A percentile compares a stretch with the other conserved stretches of the same genome.
phyloP scores from a whole-genome alignment of 2,888 invertebrate species.

The Colostygia pectinataria region DNA sequence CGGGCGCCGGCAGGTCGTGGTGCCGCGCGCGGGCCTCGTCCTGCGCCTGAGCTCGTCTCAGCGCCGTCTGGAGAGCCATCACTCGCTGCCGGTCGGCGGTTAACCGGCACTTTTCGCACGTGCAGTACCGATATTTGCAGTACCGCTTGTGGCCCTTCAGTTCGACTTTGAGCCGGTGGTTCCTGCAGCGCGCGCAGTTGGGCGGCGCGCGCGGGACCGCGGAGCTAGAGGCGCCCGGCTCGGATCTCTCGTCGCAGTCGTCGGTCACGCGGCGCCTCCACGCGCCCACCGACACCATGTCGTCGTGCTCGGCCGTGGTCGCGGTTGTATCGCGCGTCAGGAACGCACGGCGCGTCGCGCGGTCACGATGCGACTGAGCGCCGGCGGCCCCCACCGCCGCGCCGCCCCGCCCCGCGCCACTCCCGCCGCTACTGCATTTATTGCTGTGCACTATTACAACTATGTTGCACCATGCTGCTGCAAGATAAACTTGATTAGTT shows the following conservation, averaged over 20 bases:
- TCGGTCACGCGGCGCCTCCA: slow-evolving; percentile 77
- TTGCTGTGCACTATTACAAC: slow-evolving; percentile 63
- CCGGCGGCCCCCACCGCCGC: slow-evolving; percentile 56
- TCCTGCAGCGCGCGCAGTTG: slow-evolving; percentile 95
- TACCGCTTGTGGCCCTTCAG: slow-evolving; percentile 96
- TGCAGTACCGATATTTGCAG: slow-evolving; percentile 93
- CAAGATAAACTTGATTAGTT: too few species aligned
- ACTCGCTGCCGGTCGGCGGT: slow-evolving; percentile 94
- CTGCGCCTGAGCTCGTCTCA: slow-evolving; percentile 92
- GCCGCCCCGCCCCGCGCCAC: slow-evolving; percentile 52
- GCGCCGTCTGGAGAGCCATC: slow-evolving; percentile 94
- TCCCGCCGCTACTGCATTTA: slow-evolving; percentile 66
- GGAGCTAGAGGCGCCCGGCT: slow-evolving; percentile 80
- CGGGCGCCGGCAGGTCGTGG: slow-evolving; percentile 62
- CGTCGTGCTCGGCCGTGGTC: slow-evolving; percentile 55
- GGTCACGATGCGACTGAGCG: slow-evolving; percentile 72
- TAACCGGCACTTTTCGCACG: slow-evolving; percentile 92
- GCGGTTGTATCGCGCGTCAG: slow-evolving; percentile 72
- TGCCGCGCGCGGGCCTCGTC: slow-evolving; percentile 87
- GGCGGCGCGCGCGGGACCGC: slow-evolving; percentile 90
- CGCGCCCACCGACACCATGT: slow-evolving; percentile 75
- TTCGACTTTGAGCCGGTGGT: slow-evolving; percentile 94
- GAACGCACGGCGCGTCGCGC: slow-evolving; percentile 50
- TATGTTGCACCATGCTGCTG: slow-evolving; percentile 32
- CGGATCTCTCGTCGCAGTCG: slow-evolving; percentile 76